Percentiles rank a stretch among this genome's conserved stretches.
These are phyloP conservation scores for Mesoclemmys tuberculata DNA, from an alignment of 2,113 vertebrate species.

Conservation along the genomic window DNA sequence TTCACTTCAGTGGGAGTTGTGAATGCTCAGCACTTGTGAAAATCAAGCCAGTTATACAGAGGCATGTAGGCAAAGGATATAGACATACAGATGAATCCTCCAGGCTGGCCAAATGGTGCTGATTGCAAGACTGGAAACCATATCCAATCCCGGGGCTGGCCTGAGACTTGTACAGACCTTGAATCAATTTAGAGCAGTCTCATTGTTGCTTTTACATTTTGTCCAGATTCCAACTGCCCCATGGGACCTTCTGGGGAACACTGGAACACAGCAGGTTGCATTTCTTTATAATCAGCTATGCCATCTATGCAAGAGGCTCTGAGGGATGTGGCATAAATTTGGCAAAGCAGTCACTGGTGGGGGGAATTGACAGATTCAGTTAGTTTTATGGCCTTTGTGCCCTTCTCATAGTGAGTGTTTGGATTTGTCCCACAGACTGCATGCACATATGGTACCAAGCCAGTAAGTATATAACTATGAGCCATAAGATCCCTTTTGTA, in stretches of 20 bases:
- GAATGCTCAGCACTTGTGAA: background rate
- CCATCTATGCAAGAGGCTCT: background rate
- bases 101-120: background rate
- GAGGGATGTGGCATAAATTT: background rate
- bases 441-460: background rate
- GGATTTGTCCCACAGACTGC: background rate
- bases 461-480: background rate
- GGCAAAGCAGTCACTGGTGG: background rate
- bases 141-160: background rate
- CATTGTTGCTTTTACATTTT: background rate
- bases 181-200: background rate
- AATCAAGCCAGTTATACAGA: background rate
- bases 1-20: background rate
- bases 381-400: background rate
- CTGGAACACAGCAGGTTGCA: background rate
- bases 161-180: background rate
- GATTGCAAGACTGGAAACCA: background rate
- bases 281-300: background rate
- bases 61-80: fast-evolving
- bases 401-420: background rate
- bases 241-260: background rate
- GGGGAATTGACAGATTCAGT: background rate
- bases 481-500: background rate
- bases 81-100: background rate
- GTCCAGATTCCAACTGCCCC: fast-evolving